Evolutionary conservation across 2,113 vertebrate genomes (phyloP).

Genomic region (Mola mola): DNA sequence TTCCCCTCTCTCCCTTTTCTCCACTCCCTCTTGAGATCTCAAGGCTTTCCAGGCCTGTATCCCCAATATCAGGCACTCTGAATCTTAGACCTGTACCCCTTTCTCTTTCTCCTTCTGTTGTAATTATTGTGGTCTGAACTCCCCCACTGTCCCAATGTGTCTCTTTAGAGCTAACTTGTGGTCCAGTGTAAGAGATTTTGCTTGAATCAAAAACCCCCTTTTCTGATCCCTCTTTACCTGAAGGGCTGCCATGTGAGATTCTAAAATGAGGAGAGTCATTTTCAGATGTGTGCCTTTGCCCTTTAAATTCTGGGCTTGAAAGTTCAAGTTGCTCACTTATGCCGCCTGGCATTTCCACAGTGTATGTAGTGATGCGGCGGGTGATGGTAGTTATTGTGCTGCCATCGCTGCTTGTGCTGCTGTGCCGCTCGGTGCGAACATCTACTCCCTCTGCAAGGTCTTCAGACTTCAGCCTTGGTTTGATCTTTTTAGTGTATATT

Average conservation of each 20-base stretch:
- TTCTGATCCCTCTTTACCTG: conserved; percentile 67
- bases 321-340: conserved; percentile 82
- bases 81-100: conserved; percentile 59
- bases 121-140: conserved; percentile 57
- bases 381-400: conserved; percentile 90
- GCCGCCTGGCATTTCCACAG: conserved; percentile 86
- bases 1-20: conserved; percentile 40
- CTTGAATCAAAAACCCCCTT: conserved; percentile 71
- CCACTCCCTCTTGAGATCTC: conserved; percentile 53
- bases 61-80: conserved; percentile 60
- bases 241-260: conserved; percentile 67
- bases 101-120: conserved; percentile 64
- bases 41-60: conserved; percentile 38
- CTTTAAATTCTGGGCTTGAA: conserved; percentile 83
- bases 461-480: conserved; percentile 91
- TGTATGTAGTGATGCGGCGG: conserved; percentile 92
- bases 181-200: conserved; percentile 65
- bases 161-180: conserved; percentile 65
- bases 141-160: conserved; percentile 64
- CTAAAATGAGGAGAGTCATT: conserved; percentile 69
- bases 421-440: conserved; percentile 86
- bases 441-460: conserved; percentile 86
- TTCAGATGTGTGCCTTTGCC: conserved; percentile 79
- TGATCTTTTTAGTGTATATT: conserved; percentile 95
- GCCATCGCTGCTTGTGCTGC: conserved; percentile 88